A percentile compares a stretch with the other conserved stretches of the same genome.
Conservation (phyloP, 2,113 vertebrate genomes). For the Elaphurus davidianus region DNA sequence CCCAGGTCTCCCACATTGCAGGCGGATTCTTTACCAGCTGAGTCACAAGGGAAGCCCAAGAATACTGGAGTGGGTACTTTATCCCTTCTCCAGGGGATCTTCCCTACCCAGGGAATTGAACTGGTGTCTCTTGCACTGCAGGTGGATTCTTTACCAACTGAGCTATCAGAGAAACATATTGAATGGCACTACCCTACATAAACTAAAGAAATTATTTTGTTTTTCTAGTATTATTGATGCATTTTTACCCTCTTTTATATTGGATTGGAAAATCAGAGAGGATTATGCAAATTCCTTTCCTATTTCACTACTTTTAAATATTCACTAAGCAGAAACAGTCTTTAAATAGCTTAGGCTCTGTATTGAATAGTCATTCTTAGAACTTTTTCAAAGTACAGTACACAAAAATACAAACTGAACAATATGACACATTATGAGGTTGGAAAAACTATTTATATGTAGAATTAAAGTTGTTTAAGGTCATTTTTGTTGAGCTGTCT, state of each 20-base stretch:
- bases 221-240: neutral
- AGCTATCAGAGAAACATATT: neutral
- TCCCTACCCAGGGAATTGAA: neutral
- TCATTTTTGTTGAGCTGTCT: neutral
- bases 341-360: neutral
- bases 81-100: neutral
- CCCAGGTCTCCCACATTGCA: neutral
- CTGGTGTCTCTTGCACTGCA: neutral
- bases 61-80: neutral
- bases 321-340: neutral
- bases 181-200: neutral
- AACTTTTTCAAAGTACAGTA: neutral
- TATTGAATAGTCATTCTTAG: neutral
- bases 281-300: neutral
- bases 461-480: neutral
- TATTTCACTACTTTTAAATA: neutral
- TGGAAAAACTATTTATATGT: neutral
- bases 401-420: neutral
- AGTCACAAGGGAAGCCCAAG: neutral
- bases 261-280: neutral
- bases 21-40: neutral
- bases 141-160: neutral
- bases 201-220: neutral
- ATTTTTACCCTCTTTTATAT: neutral
- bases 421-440: neutral